Evolutionary conservation across 2,888 invertebrate species (phyloP).

Genomic region (Drosophila merina): DNA sequence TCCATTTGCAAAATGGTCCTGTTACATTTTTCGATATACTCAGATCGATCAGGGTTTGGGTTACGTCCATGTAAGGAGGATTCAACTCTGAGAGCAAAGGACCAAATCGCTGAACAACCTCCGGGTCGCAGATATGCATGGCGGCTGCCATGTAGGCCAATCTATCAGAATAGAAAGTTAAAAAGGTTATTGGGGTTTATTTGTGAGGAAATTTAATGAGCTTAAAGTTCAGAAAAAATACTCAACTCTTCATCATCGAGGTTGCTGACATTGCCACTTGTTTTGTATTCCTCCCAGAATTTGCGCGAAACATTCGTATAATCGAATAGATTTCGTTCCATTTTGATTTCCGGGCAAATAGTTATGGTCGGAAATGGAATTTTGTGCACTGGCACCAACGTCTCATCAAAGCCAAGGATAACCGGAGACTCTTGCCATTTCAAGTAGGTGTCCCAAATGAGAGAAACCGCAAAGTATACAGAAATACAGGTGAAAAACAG

Average conservation of each 20-base stretch:
- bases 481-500: conserved; percentile 76
- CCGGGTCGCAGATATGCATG: conserved; percentile 81
- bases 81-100: conserved; percentile 50
- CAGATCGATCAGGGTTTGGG: conserved; percentile 72
- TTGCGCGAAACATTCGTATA: conserved; percentile 69
- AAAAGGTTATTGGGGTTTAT: neutral
- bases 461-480: conserved; percentile 76
- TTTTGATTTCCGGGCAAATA: conserved; percentile 83
- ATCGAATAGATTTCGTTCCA: conserved; percentile 77
- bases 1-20: conserved; percentile 82
- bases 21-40: conserved; percentile 79
- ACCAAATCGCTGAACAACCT: conserved; percentile 71
- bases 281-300: conserved; percentile 62
- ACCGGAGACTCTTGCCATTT: conserved; percentile 82
- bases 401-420: conserved; percentile 82
- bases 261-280: conserved; percentile 43
- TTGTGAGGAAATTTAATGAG: neutral
- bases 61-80: conserved; percentile 48
- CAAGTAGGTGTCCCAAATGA: conserved; percentile 79
- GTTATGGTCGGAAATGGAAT: conserved; percentile 82
- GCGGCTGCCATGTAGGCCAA: conserved; percentile 75
- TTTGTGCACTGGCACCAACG: conserved; percentile 80
- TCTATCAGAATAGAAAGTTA: conserved; percentile 42
- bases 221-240: conserved; percentile 20
- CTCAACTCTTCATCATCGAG: conserved; percentile 64